Evolutionary conservation across 2,797 vertebrate species (phyloP), one percentile per base, ranked within the genome.

Genomic region (Gobio occitaniae): DNA sequence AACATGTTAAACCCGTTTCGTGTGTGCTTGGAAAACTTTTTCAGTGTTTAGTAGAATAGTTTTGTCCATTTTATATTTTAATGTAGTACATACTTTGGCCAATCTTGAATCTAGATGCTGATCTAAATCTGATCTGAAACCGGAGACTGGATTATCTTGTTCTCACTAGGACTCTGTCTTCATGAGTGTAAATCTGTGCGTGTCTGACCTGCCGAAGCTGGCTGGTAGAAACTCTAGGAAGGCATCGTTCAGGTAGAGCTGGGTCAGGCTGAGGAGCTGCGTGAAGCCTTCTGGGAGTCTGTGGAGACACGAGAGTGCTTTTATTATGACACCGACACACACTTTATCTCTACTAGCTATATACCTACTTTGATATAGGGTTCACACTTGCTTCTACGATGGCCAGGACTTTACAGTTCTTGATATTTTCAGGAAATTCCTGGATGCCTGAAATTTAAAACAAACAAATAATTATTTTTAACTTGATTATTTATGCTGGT

Each of bases 391-490:
- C 98, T 91, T 99, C 98, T 77, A 99, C 96, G 86, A 98, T 85
- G 87, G 97, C 93, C 90, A 99, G 94, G 90, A 97, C 95, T 95
- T 99, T 99, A 94, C 98, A 99, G 84, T 99, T 99, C 93, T 99
- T 99, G 86, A 99, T 99, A 90, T 99, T 99, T 95, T 99, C 98
- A 92, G 98, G 98, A 95, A 99, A 99, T 93, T 99, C 98, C 91
- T 99, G 98, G 94, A 99, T 99, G 93, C 97, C 98, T 99, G 88
- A 8, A 91, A 70, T 71, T 47, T 50, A 29, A 70, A 41, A 61
- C 59, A 71, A 81, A 76, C 16, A 84, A 29, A 66, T 15, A 65
- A 2, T 29, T n/a, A 11, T 15, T 50, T 54, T 8, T 1, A 9
- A 66, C 48, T 66, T 6, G 4, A 36, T 41, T 84, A 12, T 77